A percentile compares a stretch with the other conserved stretches of the same genome.
These are phyloP conservation scores for Gnathonemus echidnorhynchus DNA, from an alignment of 2,113 vertebrate species.

Conservation along the genomic window DNA sequence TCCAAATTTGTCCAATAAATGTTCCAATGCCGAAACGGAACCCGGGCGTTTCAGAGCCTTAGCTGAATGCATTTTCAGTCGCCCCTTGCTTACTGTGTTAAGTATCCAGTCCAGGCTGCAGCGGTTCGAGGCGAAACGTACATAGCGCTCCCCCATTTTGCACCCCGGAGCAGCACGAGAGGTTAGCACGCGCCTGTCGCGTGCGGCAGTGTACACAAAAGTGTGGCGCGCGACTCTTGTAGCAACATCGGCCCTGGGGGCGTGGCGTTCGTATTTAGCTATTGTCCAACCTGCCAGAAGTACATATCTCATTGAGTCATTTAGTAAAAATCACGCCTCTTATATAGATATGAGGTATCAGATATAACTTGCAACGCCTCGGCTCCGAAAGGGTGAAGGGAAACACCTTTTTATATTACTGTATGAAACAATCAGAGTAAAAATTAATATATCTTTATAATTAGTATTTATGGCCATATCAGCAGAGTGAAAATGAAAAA, in stretches of 20 bases:
- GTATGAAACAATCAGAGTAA: neutral
- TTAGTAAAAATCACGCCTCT: neutral
- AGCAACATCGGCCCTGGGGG: slow-evolving; percentile 51
- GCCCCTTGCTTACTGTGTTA: slow-evolving; percentile 21
- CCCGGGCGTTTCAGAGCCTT: neutral
- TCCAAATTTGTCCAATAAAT: neutral
- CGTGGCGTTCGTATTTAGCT: slow-evolving; percentile 48
- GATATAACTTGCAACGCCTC: neutral
- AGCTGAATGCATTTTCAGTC: neutral
- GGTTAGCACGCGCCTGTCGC: slow-evolving; percentile 57
- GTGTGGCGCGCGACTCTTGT: slow-evolving; percentile 51
- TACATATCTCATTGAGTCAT: slow-evolving; percentile 9
- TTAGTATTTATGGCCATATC: neutral
- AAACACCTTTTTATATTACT: neutral
- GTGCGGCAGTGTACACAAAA: slow-evolving; percentile 48
- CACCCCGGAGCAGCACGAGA: neutral
- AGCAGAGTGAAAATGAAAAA: neutral
- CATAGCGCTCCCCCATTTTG: neutral
- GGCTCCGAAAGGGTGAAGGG: neutral
- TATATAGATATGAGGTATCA: neutral
- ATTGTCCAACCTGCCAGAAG: slow-evolving; percentile 37
- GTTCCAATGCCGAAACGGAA: neutral
- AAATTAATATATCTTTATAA: neutral
- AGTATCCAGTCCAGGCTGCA: slow-evolving; percentile 21
- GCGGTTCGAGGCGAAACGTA: slow-evolving; percentile 5